Evolutionary conservation across 2,888 invertebrate species (phyloP).

Genomic region (Drosophila pseudotakahashii): DNA sequence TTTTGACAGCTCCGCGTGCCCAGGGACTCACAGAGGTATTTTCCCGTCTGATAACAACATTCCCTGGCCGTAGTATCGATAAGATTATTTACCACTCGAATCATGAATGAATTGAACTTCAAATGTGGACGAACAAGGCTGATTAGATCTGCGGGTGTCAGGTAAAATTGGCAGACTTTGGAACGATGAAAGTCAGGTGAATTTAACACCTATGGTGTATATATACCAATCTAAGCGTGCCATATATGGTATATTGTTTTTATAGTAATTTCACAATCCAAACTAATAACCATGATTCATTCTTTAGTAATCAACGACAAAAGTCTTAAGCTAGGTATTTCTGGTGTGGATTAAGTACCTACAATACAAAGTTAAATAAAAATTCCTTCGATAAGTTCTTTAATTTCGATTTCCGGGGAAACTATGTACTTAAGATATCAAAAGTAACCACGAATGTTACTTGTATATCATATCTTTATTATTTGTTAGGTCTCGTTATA

Average conservation of each 20-base stretch:
- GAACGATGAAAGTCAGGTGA: constrained; percentile 18
- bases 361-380: not conserved
- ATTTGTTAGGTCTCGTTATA: too few relatives aligned
- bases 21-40: constrained; percentile 22
- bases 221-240: not conserved
- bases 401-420: not conserved
- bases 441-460: too few relatives aligned
- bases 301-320: not conserved
- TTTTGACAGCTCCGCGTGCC: constrained; percentile 32
- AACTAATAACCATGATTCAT: not conserved
- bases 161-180: constrained; percentile 18
- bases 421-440: too few relatives aligned
- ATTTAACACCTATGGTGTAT: not conserved
- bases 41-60: constrained; percentile 28
- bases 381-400: not conserved
- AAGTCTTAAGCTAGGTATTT: not conserved
- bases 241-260: too few relatives aligned
- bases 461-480: too few relatives aligned
- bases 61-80: constrained; percentile 27
- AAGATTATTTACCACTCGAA: constrained; percentile 13
- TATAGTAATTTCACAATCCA: not conserved
- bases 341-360: not conserved
- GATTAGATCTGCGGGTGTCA: constrained; percentile 30
- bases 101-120: constrained; percentile 42
- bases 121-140: constrained; percentile 17